Evolutionary conservation across 1,140 invertebrate species (phyloP).

Genomic region (Pseudoatta argentina): DNA sequence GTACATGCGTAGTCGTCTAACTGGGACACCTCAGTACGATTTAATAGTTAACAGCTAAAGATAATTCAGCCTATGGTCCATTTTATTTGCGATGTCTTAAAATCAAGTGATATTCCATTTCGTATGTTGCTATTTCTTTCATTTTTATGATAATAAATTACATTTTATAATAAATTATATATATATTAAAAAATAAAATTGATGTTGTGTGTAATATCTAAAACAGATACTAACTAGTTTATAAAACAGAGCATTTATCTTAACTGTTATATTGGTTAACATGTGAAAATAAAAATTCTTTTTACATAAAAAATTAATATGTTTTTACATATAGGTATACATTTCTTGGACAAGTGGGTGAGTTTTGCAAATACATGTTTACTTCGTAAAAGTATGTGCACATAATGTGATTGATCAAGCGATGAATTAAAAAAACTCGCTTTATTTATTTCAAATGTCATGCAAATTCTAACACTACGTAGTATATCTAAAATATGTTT

Average conservation of each 20-base stretch:
- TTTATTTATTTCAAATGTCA: not conserved
- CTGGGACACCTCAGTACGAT: conserved; percentile 91
- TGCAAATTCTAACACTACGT: not conserved
- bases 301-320: not conserved
- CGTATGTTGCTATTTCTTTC: not conserved
- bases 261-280: conserved; percentile 20
- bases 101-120: not conserved
- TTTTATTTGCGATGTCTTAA: not conserved
- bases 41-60: conserved; percentile 82
- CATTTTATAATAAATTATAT: not conserved
- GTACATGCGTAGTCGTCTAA: conserved; percentile 89
- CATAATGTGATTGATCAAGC: too few species aligned
- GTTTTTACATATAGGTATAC: not conserved
- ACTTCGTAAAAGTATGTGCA: too few species aligned
- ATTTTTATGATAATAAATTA: not conserved
- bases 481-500: conserved; percentile 12
- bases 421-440: too few species aligned
- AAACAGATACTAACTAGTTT: conserved; percentile 15
- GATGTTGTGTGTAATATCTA: not conserved
- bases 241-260: conserved; percentile 22
- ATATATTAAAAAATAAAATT: conserved; percentile 20
- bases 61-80: not conserved
- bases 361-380: too few species aligned
- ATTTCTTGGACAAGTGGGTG: not conserved
- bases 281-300: conserved; percentile 19